Base-by-base conservation (phyloP, 2,888 invertebrate genomes). In the Folsomia candida region DNA sequence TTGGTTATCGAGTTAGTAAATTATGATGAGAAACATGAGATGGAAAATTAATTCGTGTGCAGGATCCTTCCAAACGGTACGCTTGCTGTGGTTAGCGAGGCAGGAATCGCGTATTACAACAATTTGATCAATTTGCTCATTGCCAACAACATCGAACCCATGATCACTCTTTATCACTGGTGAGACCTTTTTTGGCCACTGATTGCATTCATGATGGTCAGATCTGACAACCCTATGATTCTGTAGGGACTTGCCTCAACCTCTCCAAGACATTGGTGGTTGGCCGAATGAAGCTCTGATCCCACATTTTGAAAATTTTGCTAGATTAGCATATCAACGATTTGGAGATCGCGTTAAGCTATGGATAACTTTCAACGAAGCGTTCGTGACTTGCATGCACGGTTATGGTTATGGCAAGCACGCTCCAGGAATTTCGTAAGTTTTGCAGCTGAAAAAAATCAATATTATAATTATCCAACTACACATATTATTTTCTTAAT, bases 61-160 rank as follows among this genome's bases (percentile, higher is more conserved):
- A 6, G 85, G 25, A 80, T 85, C 18, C 77, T 85, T 54, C 83
- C 85, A 0, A 81, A 82, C 68, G 84, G 82, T 57, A 72, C 70
- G 1, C 58, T 62, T 4, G 73, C 11, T 1, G 27, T 28, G 2
- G 24, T 67, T 3, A 70, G 71, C 63, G 83, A 86, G 51, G 85
- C 87, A 1, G 94, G 91, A 24, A 85, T 94, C 14, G 84, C 87
- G 71, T 92, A 92, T 83, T 94, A n/a, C n/a, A n/a, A n/a, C n/a
- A n/a, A n/a, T n/a, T n/a, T n/a, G n/a, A n/a, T n/a, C n/a, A n/a
- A n/a, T n/a, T n/a, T n/a, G n/a, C n/a, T n/a, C n/a, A n/a, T n/a
- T n/a, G n/a, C n/a, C n/a, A n/a, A n/a, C n/a, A n/a, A n/a, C n/a
- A n/a, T n/a, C n/a, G n/a, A n/a, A n/a, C n/a, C n/a, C n/a, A n/a